These are phyloP conservation scores for Limnephilus lunatus DNA, from an alignment of 2,888 invertebrate species.

Conservation along the genomic window DNA sequence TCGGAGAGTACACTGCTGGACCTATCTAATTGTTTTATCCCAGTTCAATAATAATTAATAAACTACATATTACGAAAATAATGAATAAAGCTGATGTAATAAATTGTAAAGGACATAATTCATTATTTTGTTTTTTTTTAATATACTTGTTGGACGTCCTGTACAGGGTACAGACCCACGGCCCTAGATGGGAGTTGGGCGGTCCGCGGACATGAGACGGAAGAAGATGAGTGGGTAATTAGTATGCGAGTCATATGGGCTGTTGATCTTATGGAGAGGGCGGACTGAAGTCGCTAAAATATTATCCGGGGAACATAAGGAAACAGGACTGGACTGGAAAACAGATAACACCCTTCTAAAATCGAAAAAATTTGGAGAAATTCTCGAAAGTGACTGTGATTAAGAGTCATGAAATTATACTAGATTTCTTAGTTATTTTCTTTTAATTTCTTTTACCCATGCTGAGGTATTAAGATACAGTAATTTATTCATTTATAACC, in stretches of 20 bases:
- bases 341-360: not conserved
- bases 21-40: too few species aligned
- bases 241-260: slow-evolving; percentile 21
- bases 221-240: slow-evolving; percentile 38
- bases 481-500: too few species aligned
- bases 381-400: too few species aligned
- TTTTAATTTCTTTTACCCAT: too few species aligned
- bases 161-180: not conserved
- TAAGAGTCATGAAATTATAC: too few species aligned
- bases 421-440: too few species aligned
- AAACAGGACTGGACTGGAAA: not conserved
- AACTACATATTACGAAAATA: not conserved
- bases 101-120: not conserved
- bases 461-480: too few species aligned
- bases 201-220: slow-evolving; percentile 4
- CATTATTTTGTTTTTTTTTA: not conserved
- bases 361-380: not conserved
- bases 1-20: too few species aligned
- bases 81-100: not conserved
- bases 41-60: too few species aligned
- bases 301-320: not conserved
- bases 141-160: not conserved
- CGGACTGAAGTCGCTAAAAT: slow-evolving; percentile 42
- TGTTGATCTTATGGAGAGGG: slow-evolving; percentile 23
- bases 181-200: slow-evolving; percentile 10